Percentiles rank a stretch among this genome's conserved stretches.
These are phyloP conservation scores for Mola mola DNA, from an alignment of 2,113 vertebrate species.

Conservation along the genomic window DNA sequence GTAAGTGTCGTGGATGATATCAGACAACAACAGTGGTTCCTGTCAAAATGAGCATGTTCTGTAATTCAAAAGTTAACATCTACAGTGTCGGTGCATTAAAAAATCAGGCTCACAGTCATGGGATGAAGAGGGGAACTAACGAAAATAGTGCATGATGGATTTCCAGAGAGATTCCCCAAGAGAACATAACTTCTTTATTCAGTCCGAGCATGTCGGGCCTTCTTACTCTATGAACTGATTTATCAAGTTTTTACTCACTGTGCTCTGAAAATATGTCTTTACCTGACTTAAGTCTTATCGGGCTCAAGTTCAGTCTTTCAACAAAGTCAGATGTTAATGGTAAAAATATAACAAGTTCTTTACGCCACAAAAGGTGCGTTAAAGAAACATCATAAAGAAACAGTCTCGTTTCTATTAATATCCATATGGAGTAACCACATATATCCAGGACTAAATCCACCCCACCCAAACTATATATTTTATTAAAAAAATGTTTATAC, in stretches of 20 bases:
- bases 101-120: conserved; percentile 32
- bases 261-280: conserved; percentile 25
- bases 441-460: too few relatives aligned
- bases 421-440: too few relatives aligned
- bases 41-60: conserved; percentile 16
- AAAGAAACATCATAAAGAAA: too few relatives aligned
- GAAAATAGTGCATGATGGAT: conserved; percentile 60
- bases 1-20: conserved; percentile 22
- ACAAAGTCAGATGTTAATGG: conserved; percentile 12
- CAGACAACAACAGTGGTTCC: background rate
- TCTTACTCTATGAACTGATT: conserved; percentile 35
- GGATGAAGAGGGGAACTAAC: conserved; percentile 56
- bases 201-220: conserved; percentile 19
- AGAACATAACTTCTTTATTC: conserved; percentile 30
- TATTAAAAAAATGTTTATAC: too few relatives aligned
- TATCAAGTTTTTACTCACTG: conserved; percentile 41
- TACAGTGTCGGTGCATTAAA: conserved; percentile 42
- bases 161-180: conserved; percentile 33
- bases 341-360: too few relatives aligned
- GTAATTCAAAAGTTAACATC: conserved; percentile 44
- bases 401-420: too few relatives aligned
- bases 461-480: too few relatives aligned
- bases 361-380: too few relatives aligned
- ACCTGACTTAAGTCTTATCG: conserved; percentile 14
- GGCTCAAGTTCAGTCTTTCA: background rate